These are phyloP conservation scores for Euproctis similis DNA, from an alignment of 2,888 invertebrate species.

Conservation along the genomic window DNA sequence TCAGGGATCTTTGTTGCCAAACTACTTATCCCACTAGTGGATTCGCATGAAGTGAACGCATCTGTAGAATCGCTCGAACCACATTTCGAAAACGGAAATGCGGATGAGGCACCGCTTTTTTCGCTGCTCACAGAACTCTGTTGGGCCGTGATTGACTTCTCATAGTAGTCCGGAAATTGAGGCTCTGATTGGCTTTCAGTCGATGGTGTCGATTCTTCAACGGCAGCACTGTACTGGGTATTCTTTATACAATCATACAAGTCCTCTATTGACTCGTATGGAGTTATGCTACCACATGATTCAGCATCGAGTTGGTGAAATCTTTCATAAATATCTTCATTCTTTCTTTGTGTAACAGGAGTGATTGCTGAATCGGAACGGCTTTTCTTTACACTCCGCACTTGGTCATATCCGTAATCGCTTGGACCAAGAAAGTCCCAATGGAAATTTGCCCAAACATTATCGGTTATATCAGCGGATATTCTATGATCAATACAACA, in stretches of 20 bases:
- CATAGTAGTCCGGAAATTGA: conserved; percentile 60
- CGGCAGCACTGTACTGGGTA: conserved; percentile 53
- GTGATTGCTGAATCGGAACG: conserved; percentile 66
- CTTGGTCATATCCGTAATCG: conserved; percentile 66
- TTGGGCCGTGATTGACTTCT: conserved; percentile 55
- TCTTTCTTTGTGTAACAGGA: conserved; percentile 48
- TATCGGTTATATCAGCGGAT: conserved; percentile 62
- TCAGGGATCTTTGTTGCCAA: conserved; percentile 56
- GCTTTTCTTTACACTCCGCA: conserved; percentile 61
- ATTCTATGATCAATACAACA: conserved; percentile 67
- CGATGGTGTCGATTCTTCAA: conserved; percentile 60
- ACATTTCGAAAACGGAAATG: conserved; percentile 70
- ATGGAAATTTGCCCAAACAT: conserved; percentile 66
- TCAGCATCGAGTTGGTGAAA: conserved; percentile 50
- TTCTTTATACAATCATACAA: conserved; percentile 70
- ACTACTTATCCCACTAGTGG: conserved; percentile 62
- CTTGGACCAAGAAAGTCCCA: conserved; percentile 68
- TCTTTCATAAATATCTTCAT: conserved; percentile 64
- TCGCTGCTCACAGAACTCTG: conserved; percentile 68
- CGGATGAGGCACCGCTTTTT: conserved; percentile 66
- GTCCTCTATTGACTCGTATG: conserved; percentile 70
- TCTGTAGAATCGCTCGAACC: conserved; percentile 66
- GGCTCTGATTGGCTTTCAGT: conserved; percentile 63
- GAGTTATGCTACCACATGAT: conserved; percentile 66
- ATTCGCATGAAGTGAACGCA: conserved; percentile 65